A percentile compares a stretch with the other conserved stretches of the same genome.
Conservation (phyloP, 2,888 invertebrate genomes). For the Ichneumoninae sp. region DNA sequence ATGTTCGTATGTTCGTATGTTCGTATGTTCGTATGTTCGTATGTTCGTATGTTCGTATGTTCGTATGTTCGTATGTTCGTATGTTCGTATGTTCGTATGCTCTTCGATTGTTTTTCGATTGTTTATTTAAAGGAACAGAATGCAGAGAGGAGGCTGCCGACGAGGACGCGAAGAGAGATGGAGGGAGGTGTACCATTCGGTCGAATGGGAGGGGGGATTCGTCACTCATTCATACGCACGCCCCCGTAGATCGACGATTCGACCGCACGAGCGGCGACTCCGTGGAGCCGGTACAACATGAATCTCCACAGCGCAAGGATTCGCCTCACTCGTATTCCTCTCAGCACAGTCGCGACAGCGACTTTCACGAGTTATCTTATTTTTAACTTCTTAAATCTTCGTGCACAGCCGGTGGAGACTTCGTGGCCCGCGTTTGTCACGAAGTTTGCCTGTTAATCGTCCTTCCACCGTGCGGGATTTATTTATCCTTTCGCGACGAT, state of each 20-base stretch:
- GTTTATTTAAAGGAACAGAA: conserved; percentile 29
- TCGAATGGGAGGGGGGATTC: conserved; percentile 74
- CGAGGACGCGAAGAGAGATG: conserved; percentile 59
- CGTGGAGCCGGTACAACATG: conserved; percentile 35
- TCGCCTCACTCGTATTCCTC: conserved; percentile 34
- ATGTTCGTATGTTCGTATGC: no score
- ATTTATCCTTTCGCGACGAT: conserved; percentile 9
- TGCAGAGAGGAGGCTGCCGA: conserved; percentile 50
- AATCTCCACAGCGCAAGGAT: conserved; percentile 49
- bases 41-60: no score
- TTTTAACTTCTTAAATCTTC: conserved; percentile 24
- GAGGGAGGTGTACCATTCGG: conserved; percentile 53
- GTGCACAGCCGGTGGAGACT: background rate
- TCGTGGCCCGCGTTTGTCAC: conserved; percentile 3
- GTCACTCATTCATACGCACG: conserved; percentile 78
- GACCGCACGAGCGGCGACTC: conserved; percentile 47
- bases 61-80: no score
- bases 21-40: no score
- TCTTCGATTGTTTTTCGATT: no score
- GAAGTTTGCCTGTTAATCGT: conserved; percentile 38
- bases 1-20: no score
- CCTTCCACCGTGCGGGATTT: conserved; percentile 12
- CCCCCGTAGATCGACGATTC: conserved; percentile 60
- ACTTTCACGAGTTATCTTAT: conserved; percentile 19
- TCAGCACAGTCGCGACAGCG: conserved; percentile 4